Percentiles rank a stretch among this genome's conserved stretches.
Evolutionary conservation across 2,888 invertebrate genomes (phyloP).

Genomic region (Globia sparganii): DNA sequence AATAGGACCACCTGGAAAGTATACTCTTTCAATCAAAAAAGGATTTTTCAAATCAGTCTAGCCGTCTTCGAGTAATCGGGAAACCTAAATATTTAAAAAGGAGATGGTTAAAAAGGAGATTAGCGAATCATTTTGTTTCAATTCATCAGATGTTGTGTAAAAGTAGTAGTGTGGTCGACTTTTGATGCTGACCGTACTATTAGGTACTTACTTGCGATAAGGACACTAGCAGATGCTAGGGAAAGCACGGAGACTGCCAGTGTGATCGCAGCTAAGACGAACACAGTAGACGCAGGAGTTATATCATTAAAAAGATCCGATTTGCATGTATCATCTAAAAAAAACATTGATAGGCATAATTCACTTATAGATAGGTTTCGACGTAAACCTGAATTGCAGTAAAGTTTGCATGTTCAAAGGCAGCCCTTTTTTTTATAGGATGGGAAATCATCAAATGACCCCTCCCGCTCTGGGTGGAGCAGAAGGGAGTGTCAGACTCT

Average conservation of each 20-base stretch:
- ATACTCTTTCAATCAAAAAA: too few species aligned
- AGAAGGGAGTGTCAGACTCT: too few species aligned
- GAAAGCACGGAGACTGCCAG: constrained; percentile 70
- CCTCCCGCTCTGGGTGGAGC: too few species aligned
- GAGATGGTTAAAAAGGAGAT: too few species aligned
- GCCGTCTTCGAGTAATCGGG: too few species aligned
- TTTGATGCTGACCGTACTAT: background rate
- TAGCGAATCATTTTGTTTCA: background rate
- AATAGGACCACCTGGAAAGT: too few species aligned
- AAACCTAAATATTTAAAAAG: too few species aligned
- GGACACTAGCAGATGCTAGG: constrained; percentile 64
- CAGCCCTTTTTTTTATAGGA: too few species aligned
- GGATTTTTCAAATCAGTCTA: too few species aligned
- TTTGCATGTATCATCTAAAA: background rate
- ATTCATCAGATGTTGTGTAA: background rate
- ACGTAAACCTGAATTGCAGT: background rate
- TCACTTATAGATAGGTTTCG: background rate
- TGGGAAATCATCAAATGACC: too few species aligned
- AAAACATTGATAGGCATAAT: background rate
- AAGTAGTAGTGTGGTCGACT: background rate
- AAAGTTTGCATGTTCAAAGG: background rate
- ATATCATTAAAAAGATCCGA: constrained; percentile 28
- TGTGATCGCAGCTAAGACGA: constrained; percentile 70
- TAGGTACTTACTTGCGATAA: constrained; percentile 71
- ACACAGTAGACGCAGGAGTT: constrained; percentile 74